phyloP scores from a whole-genome alignment of 2,113 vertebrate genomes.

The Scomber scombrus region DNA sequence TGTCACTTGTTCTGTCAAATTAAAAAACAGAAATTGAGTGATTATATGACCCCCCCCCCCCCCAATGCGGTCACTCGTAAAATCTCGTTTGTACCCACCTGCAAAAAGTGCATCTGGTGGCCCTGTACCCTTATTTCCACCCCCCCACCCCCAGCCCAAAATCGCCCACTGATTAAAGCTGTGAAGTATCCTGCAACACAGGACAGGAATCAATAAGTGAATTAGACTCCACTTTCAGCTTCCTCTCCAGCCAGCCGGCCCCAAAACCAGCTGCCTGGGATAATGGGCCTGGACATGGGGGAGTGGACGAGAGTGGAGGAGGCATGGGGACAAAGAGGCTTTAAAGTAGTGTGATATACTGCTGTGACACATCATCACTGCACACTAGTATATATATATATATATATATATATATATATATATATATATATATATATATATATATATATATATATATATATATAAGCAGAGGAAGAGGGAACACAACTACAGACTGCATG shows the following conservation, averaged over 20 bases:
- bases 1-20: not conserved
- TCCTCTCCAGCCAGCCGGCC: conserved; percentile 82
- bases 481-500: not conserved
- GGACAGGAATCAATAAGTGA: conserved; percentile 91
- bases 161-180: conserved; percentile 82
- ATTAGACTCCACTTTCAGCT: conserved; percentile 89
- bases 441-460: no score
- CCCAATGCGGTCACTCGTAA: not conserved
- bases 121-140: conserved; percentile 46
- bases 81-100: conserved; percentile 50
- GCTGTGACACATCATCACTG: conserved; percentile 45
- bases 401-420: no score
- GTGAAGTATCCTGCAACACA: conserved; percentile 88
- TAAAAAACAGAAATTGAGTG: not conserved
- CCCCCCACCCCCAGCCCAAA: conserved; percentile 42
- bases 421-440: no score
- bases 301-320: conserved; percentile 36
- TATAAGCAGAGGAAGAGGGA: not conserved
- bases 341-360: conserved; percentile 56
- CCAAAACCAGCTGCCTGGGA: conserved; percentile 87
- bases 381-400: conserved; percentile 8
- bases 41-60: not conserved
- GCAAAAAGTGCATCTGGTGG: conserved; percentile 54
- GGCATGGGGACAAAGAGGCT: conserved; percentile 51
- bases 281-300: conserved; percentile 71